Percentiles rank a stretch among this genome's conserved stretches.
phyloP scores from a whole-genome alignment of 2,888 invertebrate species.

The Celastrina argiolus region DNA sequence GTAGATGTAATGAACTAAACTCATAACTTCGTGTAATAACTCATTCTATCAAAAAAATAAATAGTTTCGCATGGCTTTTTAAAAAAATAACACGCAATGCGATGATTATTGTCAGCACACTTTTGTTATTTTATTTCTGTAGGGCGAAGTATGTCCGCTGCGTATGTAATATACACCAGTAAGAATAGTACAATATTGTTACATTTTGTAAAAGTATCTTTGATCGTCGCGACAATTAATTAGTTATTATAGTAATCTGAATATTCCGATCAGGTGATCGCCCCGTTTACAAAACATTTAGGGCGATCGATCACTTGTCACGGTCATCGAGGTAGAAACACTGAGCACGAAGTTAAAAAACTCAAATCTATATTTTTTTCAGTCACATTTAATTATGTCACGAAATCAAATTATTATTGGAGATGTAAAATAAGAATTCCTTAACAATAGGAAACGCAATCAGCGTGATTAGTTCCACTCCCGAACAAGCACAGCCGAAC shows the following conservation, averaged over 20 bases:
- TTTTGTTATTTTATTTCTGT: background rate
- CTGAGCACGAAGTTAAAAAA: background rate
- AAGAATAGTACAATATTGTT: no score
- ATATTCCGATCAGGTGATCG: no score
- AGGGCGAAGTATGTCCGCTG: background rate
- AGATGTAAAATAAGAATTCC: slow-evolving; percentile 48
- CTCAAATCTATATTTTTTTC: slow-evolving; percentile 32
- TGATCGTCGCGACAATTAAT: no score
- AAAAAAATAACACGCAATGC: slow-evolving; percentile 5
- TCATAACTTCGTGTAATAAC: background rate
- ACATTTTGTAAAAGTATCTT: no score
- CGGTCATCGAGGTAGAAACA: slow-evolving; percentile 1
- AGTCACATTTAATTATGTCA: slow-evolving; percentile 54
- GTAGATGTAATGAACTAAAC: background rate
- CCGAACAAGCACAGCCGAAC: no score
- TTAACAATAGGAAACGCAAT: slow-evolving; percentile 70
- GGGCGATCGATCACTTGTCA: background rate
- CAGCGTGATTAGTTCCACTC: slow-evolving; percentile 59
- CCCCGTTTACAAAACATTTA: no score
- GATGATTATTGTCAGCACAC: background rate
- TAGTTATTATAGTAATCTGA: no score
- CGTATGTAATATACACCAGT: no score
- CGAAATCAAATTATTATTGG: slow-evolving; percentile 36
- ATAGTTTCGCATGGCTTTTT: background rate
- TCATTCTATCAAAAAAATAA: background rate